Evolutionary conservation across 2,797 vertebrate species (phyloP).

Genomic region (Megalops cyprinoides): DNA sequence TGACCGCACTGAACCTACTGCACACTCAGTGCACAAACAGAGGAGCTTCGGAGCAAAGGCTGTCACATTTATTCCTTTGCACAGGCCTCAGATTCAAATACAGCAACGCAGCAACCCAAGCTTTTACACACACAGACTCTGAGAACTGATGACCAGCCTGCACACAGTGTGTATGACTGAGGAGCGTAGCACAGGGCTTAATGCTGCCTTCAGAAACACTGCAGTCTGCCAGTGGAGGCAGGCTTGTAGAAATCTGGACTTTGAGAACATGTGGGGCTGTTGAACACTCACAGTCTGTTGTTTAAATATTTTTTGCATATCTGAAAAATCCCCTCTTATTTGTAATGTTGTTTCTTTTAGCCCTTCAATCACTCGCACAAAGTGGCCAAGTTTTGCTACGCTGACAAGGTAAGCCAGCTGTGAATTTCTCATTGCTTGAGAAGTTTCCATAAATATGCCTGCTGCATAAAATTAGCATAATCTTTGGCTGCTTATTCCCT

Average conservation of each 20-base stretch:
- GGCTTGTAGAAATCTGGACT: too few species aligned
- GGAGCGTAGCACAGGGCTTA: background rate
- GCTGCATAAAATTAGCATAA: background rate
- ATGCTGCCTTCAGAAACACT: background rate
- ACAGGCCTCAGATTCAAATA: too few species aligned
- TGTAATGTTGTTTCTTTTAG: conserved; percentile 65
- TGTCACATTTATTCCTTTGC: background rate
- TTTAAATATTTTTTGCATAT: too few species aligned
- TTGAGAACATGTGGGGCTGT: too few species aligned
- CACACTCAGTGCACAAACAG: conserved; percentile 15
- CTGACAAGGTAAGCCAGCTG: conserved; percentile 83
- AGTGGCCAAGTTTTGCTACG: conserved; percentile 94
- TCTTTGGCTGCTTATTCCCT: background rate
- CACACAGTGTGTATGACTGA: background rate
- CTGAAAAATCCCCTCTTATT: too few species aligned
- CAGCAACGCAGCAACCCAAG: background rate
- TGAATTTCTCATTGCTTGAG: background rate
- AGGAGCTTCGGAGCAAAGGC: conserved; percentile 16
- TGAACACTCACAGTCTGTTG: too few species aligned
- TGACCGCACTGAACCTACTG: conserved; percentile 18
- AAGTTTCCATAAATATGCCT: background rate
- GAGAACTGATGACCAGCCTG: background rate
- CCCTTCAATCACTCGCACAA: conserved; percentile 90
- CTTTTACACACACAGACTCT: background rate
- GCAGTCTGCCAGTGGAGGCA: too few species aligned